Base-by-base conservation (phyloP, 2,888 invertebrate species). In the Anorthoa munda region DNA sequence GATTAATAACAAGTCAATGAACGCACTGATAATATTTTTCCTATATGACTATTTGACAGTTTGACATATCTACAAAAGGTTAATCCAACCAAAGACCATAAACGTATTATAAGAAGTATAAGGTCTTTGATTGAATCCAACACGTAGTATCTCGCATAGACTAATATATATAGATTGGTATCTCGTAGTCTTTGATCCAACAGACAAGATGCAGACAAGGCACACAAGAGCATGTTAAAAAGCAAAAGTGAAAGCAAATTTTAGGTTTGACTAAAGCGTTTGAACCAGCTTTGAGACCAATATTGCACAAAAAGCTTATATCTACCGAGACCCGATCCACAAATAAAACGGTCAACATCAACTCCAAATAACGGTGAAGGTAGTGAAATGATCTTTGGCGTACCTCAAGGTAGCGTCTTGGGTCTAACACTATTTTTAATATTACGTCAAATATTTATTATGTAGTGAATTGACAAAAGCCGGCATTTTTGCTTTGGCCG, bases 341-440 rank as follows among this genome's bases (percentile, higher is more conserved):
- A 55, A 61, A 48, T 18, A 4, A 50, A 50, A 50, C 15, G 2
- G 9, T 50, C 13, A 56, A 73, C 18, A 2, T 45, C 50, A 21
- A 26, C 15, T 26, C 9, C 1, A 23, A 5, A 21, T 15, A 23
- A n/a, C 21, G 26, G 3, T 26, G 7, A 63, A 50, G 7, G 26
- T 26, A 21, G 15, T 46, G 18, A 58, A 64, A 51, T 12, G 1
- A 50, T n/a, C 2, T 31, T 45, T 4, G 11, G 74, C 7, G 56
- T 66, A 39, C 45, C 21, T 56, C 21, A 65, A 65, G 76, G 50
- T 45, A 56, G 21, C 15, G 21, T 23, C 56, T 46, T 74, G 13
- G 76, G 17, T 7, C 50, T 21, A 46, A 23, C 21, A 23, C 26
- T 75, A 26, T 39, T 74, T 26, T 21, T 18, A 23, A 21, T 4